Conservation (phyloP, 2,888 invertebrate species). For the Nesidiocoris tenuis region DNA sequence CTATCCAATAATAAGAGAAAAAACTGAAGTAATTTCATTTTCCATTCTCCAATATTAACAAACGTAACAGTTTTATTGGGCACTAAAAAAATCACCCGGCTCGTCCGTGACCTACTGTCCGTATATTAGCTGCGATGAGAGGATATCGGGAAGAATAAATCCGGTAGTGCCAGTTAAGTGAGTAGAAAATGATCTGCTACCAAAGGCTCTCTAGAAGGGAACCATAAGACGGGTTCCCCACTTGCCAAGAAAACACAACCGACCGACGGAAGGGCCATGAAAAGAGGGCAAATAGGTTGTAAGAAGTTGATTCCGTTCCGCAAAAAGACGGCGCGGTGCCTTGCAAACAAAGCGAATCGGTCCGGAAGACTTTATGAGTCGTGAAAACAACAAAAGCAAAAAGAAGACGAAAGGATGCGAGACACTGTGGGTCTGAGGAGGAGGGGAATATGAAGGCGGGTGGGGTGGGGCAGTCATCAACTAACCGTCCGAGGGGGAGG, state of each 20-base stretch:
- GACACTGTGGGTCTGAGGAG: background rate
- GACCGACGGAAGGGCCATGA: background rate
- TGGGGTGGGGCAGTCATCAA: slow-evolving; percentile 1
- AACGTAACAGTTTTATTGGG: no score
- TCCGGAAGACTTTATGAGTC: slow-evolving; percentile 32
- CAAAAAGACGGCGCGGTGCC: background rate
- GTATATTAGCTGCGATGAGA: background rate
- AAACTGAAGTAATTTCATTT: no score
- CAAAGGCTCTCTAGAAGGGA: background rate
- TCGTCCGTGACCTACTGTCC: no score
- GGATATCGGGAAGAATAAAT: background rate
- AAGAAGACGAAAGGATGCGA: background rate
- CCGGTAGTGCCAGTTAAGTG: background rate
- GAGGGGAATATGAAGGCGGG: slow-evolving; percentile 2
- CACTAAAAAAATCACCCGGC: no score
- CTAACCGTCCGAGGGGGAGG: background rate
- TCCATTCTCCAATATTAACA: no score
- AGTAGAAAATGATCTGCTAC: background rate
- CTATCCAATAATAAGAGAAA: no score
- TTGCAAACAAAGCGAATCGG: slow-evolving; percentile 24
- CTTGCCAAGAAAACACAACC: background rate
- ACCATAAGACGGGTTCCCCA: no score
- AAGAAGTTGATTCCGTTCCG: background rate
- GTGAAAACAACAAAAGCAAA: slow-evolving; percentile 12
- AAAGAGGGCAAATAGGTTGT: background rate